A percentile compares a stretch with the other conserved stretches of the same genome.
Evolutionary conservation across 2,113 vertebrate genomes (phyloP).

Genomic region (Pteropus alecto): DNA sequence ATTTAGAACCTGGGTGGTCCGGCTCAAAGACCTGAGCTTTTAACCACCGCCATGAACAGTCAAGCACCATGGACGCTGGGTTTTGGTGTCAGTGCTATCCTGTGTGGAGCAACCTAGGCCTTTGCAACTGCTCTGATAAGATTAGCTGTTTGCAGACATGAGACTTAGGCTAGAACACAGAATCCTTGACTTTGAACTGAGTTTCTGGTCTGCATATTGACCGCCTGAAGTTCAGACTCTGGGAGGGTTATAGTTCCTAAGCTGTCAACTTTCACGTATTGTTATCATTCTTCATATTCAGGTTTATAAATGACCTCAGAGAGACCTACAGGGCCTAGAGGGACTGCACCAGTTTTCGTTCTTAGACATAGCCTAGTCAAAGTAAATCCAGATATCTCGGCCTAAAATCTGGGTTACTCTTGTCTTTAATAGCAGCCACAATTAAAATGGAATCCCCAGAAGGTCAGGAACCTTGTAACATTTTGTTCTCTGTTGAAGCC

Average conservation of each 20-base stretch:
- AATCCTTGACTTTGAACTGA: neutral
- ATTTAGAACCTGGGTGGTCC: neutral
- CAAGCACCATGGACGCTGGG: neutral
- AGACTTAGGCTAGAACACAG: neutral
- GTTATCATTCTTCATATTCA: neutral
- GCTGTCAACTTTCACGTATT: neutral
- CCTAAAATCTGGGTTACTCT: neutral
- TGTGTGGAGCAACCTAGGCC: neutral
- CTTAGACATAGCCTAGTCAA: neutral
- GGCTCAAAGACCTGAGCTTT: neutral
- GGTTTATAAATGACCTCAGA: neutral
- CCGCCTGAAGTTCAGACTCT: neutral
- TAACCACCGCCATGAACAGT: neutral
- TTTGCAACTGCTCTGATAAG: neutral
- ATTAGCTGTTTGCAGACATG: neutral
- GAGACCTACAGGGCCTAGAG: neutral
- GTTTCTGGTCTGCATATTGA: neutral
- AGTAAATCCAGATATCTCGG: neutral
- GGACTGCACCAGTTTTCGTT: neutral
- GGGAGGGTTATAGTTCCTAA: neutral
- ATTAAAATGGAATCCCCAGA: neutral
- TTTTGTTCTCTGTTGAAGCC: neutral
- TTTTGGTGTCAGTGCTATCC: neutral
- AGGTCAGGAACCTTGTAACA: neutral
- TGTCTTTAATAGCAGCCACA: neutral